phyloP scores from a whole-genome alignment of 2,888 invertebrate genomes.

The Phymatocera aterrima region DNA sequence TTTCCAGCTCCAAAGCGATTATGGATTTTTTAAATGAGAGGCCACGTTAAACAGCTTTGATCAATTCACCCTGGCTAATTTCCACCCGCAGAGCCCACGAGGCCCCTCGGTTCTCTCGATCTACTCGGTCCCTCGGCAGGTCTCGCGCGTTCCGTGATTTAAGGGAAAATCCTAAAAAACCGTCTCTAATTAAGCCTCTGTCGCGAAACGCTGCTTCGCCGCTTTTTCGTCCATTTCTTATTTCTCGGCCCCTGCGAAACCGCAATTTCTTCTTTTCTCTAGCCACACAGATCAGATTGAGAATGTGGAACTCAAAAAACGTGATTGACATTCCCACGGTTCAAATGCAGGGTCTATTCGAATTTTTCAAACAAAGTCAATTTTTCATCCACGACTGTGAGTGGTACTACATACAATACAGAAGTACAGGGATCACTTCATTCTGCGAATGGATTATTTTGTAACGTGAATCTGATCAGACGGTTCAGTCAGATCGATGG shows the following conservation, averaged over 20 bases:
- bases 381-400: no score
- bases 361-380: no score
- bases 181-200: constrained; percentile 70
- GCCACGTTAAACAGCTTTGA: constrained; percentile 72
- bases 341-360: no score
- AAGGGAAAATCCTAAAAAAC: constrained; percentile 69
- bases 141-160: constrained; percentile 69
- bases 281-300: neutral
- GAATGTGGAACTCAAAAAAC: neutral
- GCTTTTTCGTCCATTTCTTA: constrained; percentile 54
- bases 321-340: neutral
- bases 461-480: neutral
- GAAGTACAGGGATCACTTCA: neutral
- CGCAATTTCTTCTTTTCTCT: constrained; percentile 17
- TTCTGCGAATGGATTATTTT: neutral
- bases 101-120: constrained; percentile 31
- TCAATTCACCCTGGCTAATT: constrained; percentile 69
- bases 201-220: constrained; percentile 65
- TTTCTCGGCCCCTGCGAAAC: neutral
- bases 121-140: constrained; percentile 41
- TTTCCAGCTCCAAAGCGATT: constrained; percentile 65
- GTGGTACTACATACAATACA: no score
- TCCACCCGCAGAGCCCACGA: constrained; percentile 61
- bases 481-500: neutral
- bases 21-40: constrained; percentile 71